Evolutionary conservation across 2,888 invertebrate genomes (phyloP).

Genomic region (Frankliniella fusca): DNA sequence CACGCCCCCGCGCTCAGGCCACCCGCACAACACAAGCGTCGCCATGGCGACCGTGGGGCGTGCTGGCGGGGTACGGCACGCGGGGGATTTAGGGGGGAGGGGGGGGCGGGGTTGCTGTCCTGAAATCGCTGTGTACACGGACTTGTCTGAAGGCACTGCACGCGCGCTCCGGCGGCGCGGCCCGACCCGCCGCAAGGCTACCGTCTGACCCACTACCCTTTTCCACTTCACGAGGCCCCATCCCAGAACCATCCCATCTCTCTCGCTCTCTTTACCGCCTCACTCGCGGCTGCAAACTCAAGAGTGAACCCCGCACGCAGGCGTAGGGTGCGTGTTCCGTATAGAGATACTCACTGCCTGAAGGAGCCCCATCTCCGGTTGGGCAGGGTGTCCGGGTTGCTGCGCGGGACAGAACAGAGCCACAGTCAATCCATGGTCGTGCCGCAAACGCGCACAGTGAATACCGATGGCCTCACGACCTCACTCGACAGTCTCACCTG

Average conservation of each 20-base stretch:
- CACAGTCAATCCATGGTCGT: background rate
- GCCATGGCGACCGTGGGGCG: background rate
- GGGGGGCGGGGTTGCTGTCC: too few species aligned
- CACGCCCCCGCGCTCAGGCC: background rate
- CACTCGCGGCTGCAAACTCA: background rate
- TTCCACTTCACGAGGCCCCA: background rate
- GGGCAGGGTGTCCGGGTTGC: conserved; percentile 57
- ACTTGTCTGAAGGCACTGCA: background rate
- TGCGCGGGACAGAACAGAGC: conserved; percentile 45
- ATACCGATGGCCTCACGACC: background rate
- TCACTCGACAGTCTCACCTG: conserved; percentile 67
- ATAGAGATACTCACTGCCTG: conserved; percentile 47
- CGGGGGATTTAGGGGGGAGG: background rate
- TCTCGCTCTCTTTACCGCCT: background rate
- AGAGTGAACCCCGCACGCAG: background rate
- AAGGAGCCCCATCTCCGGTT: conserved; percentile 63
- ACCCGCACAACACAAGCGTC: conserved; percentile 9
- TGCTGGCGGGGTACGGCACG: background rate
- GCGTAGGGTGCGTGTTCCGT: background rate
- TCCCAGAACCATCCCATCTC: background rate
- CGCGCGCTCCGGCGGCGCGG: background rate
- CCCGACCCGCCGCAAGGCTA: background rate
- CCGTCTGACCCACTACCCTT: conserved; percentile 6
- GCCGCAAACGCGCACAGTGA: background rate
- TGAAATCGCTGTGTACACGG: too few species aligned